Conservation (phyloP, 1,140 invertebrate species). For the Conus betulinus region DNA sequence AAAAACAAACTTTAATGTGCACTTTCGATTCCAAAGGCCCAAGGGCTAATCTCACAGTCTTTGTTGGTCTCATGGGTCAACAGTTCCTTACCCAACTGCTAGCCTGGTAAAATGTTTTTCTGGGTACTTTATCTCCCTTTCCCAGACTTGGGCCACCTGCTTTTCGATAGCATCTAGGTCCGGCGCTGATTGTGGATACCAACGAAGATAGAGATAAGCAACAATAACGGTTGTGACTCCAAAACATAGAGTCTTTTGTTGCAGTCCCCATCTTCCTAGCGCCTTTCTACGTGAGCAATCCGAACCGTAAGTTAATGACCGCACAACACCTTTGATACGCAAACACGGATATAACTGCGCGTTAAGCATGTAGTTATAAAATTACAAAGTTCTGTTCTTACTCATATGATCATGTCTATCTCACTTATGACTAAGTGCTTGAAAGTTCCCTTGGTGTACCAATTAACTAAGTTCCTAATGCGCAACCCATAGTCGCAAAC, state of each 20-base stretch:
- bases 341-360: neutral
- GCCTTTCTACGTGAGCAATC: slow-evolving; percentile 1
- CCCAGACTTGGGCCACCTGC: slow-evolving; percentile 71
- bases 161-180: slow-evolving; percentile 53
- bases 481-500: neutral
- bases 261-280: neutral
- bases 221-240: slow-evolving; percentile 11
- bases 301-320: neutral
- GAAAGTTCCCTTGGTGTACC: no score
- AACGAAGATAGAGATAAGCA: slow-evolving; percentile 24
- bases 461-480: no score
- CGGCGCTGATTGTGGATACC: neutral
- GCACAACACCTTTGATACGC: neutral
- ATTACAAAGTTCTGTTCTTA: no score
- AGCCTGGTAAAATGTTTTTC: slow-evolving; percentile 69
- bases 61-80: neutral
- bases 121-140: slow-evolving; percentile 70
- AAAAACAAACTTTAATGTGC: no score
- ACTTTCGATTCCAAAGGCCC: no score
- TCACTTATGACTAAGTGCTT: no score
- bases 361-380: neutral
- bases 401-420: no score
- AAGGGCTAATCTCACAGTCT: neutral
- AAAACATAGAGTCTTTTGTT: slow-evolving; percentile 17
- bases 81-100: slow-evolving; percentile 72